Evolutionary conservation across 2,888 invertebrate species (phyloP).

Genomic region (Acleris holmiana): DNA sequence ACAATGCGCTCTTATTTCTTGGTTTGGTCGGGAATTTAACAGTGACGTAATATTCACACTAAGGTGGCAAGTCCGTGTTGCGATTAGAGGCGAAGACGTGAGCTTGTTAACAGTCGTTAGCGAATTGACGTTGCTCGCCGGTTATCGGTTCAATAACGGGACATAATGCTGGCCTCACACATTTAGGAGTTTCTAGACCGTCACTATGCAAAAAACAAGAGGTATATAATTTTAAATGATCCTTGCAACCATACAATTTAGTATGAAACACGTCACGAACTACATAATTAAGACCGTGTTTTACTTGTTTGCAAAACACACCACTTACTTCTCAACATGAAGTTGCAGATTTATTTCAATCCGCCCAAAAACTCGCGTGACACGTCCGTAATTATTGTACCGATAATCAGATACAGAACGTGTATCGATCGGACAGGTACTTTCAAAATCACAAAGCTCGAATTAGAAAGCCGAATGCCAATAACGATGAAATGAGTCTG

Average conservation of each 20-base stretch:
- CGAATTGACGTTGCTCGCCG: slow-evolving; percentile 50
- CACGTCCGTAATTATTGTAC: slow-evolving; percentile 65
- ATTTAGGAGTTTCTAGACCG: slow-evolving; percentile 38
- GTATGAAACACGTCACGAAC: slow-evolving; percentile 9
- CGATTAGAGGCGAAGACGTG: slow-evolving; percentile 42
- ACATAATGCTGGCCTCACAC: slow-evolving; percentile 29
- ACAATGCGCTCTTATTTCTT: slow-evolving; percentile 39
- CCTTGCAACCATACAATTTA: slow-evolving; percentile 4
- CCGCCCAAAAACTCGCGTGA: slow-evolving; percentile 47
- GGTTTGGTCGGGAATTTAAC: slow-evolving; percentile 43
- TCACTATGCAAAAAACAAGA: slow-evolving; percentile 14
- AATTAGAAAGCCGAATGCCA: slow-evolving; percentile 74
- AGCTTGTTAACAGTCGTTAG: slow-evolving; percentile 63
- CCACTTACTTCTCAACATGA: slow-evolving; percentile 13
- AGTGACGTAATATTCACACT: slow-evolving; percentile 48
- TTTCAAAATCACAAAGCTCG: slow-evolving; percentile 61
- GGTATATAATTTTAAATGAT: not conserved
- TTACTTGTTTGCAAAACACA: not conserved
- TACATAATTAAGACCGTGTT: slow-evolving; percentile 11
- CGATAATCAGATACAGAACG: slow-evolving; percentile 64
- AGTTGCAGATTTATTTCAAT: slow-evolving; percentile 16
- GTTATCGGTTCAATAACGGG: slow-evolving; percentile 54
- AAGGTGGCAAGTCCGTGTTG: slow-evolving; percentile 47
- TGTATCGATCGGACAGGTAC: slow-evolving; percentile 45
- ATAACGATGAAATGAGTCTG: slow-evolving; percentile 63